These are phyloP conservation scores for Mamestra configurata DNA, from an alignment of 1,140 invertebrate genomes.

Conservation along the genomic window DNA sequence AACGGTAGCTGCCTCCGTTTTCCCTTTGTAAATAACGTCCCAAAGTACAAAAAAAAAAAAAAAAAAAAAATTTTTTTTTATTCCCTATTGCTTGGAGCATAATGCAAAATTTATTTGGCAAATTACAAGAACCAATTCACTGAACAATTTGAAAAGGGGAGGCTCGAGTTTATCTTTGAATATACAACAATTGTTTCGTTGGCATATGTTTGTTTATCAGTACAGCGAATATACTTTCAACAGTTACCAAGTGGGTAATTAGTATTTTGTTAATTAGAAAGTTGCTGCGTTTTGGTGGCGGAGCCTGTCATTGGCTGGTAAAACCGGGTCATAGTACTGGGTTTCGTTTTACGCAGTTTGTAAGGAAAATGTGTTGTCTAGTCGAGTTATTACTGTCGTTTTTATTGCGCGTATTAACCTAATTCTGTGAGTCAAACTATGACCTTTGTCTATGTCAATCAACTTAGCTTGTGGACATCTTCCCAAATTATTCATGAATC, in stretches of 20 bases:
- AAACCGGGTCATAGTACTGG: not conserved
- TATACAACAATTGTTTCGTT: constrained; percentile 22
- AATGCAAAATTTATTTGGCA: constrained; percentile 57
- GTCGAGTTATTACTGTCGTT: not conserved
- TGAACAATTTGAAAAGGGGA: constrained; percentile 43
- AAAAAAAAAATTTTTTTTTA: constrained; percentile 1
- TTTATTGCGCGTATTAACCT: not conserved
- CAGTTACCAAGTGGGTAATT: not conserved
- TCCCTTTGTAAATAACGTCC: constrained; percentile 13
- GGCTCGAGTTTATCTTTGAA: constrained; percentile 37
- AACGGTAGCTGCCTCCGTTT: constrained; percentile 6
- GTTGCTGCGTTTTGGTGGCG: not conserved
- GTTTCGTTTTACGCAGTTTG: not conserved
- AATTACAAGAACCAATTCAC: constrained; percentile 56
- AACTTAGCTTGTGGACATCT: not conserved
- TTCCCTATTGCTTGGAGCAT: constrained; percentile 8
- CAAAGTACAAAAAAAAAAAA: constrained; percentile 20
- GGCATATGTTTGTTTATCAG: constrained; percentile 33
- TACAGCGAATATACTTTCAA: not conserved
- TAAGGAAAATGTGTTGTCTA: not conserved
- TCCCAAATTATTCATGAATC: not conserved
- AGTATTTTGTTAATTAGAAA: not conserved
- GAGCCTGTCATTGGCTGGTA: not conserved
- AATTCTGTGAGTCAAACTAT: not conserved
- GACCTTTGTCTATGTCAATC: not conserved